Evolutionary conservation across 2,113 vertebrate genomes (phyloP).

Genomic region (Prunella fulvescens): DNA sequence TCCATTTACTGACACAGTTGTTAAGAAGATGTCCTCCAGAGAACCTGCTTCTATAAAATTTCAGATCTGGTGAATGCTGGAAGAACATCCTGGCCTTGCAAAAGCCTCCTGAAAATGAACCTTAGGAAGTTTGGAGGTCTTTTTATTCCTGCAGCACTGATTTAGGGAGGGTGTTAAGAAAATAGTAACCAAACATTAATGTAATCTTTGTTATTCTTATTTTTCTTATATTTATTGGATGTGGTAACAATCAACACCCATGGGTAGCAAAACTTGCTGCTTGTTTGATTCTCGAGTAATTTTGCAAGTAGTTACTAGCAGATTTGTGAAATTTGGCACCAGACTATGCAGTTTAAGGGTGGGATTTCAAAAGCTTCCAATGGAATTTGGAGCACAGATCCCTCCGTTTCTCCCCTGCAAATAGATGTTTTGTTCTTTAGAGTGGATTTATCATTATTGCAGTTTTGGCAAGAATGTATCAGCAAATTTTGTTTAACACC

Average conservation of each 20-base stretch:
- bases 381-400: background rate
- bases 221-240: background rate
- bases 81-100: background rate
- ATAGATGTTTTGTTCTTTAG: background rate
- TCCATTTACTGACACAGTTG: background rate
- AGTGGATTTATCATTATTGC: conserved; percentile 20
- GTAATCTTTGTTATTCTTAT: background rate
- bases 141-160: background rate
- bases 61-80: background rate
- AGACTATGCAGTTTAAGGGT: background rate
- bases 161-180: background rate
- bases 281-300: background rate
- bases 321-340: background rate
- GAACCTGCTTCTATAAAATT: background rate
- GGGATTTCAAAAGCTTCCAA: conserved; percentile 16
- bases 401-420: background rate
- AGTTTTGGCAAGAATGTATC: background rate
- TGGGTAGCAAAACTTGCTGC: background rate
- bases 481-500: background rate
- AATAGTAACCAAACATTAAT: background rate
- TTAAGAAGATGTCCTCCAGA: background rate
- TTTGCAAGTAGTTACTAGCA: conserved; percentile 17
- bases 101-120: background rate
- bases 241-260: background rate
- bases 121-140: background rate